Base-by-base conservation (phyloP, 2,797 vertebrate genomes). In the Myotis findleyi region DNA sequence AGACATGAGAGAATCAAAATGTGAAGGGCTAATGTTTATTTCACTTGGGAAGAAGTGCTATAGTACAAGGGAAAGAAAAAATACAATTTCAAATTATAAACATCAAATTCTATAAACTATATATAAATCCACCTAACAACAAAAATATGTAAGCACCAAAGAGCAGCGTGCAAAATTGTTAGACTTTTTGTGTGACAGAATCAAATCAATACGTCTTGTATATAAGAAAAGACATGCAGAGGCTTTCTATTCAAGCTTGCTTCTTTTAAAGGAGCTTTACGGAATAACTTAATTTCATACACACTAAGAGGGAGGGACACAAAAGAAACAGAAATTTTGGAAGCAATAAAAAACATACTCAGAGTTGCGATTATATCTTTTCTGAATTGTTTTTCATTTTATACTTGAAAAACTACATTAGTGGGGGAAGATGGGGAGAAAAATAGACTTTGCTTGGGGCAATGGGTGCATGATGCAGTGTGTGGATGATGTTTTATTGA, bases 321-420 rank as follows among this genome's bases (percentile, higher is more conserved):
- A 55, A 55, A 87, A 92, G 10, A 4, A 87, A 77, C 5, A 49
- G 21, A 95, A 69, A 41, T 72, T 76, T 72, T n/a, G 77, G 17
- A 93, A 90, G 72, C n/a, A 93, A 75, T 66, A 36, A 76, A n/a
- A 73, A n/a, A 85, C 5, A 59, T 47, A 51, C n/a, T 59, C 3
- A 94, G 84, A 71, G 87, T n/a, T n/a, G 44, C 0, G 21, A 89
- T 76, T 81, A 23, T 36, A 41, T 91, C 41, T 72, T 82, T 79
- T 77, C 44, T 87, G n/a, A 91, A 77, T 64, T 87, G 21, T 62
- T 93, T 79, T 85, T 82, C 59, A 69, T 68, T 93, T 81, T 79
- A 17, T 73, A 44, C 14, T 38, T 41, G 62, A 84, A 82, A 76
- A 92, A 59, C 44, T 25, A 23, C 38, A 91, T 47, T 14, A 30